These are phyloP conservation scores for Lepilemur septentrionalis DNA, from an alignment of 2,797 vertebrate species.

Conservation along the genomic window DNA sequence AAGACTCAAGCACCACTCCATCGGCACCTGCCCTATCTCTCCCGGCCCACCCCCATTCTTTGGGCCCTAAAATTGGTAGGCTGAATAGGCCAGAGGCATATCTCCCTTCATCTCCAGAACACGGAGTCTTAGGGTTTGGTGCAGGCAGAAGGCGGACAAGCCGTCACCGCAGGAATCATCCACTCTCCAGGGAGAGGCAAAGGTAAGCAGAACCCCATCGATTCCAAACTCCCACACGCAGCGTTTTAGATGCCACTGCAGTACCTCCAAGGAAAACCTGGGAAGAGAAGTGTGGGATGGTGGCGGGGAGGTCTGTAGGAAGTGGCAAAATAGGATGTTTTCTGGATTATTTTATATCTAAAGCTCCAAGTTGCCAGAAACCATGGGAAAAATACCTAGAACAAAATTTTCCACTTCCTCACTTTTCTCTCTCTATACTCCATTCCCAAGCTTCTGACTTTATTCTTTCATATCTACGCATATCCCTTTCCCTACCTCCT, in stretches of 20 bases:
- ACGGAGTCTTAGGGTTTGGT: neutral
- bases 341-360: constrained; percentile 52
- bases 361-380: constrained; percentile 5
- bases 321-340: neutral
- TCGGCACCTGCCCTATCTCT: neutral
- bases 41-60: too few species aligned
- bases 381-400: neutral
- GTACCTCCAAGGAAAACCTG: neutral
- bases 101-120: neutral
- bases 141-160: neutral
- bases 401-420: neutral
- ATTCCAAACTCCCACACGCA: neutral
- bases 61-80: neutral
- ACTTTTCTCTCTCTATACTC: neutral
- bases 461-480: neutral
- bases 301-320: neutral
- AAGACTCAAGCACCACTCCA: neutral
- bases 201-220: neutral
- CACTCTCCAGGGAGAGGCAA: neutral
- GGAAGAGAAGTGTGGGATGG: neutral
- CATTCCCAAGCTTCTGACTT: neutral
- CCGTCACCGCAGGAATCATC: neutral
- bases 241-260: neutral
- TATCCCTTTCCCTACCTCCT: neutral
- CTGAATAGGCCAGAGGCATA: neutral